Percentiles rank a stretch among this genome's conserved stretches.
Conservation (phyloP, 2,888 invertebrate species). For the Dicyrtoma fusca region DNA sequence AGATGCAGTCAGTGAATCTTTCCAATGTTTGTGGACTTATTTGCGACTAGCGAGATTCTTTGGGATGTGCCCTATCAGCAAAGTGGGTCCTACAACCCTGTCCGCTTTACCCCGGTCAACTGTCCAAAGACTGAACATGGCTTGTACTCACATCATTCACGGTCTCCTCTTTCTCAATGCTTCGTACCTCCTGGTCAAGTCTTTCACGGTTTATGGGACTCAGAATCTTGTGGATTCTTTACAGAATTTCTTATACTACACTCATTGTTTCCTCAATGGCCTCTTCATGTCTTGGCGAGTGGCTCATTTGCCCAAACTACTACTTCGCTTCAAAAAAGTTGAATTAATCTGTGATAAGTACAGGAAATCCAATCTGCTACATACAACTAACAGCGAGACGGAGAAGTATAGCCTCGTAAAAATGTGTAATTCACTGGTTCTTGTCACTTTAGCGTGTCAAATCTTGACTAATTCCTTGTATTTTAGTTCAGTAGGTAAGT, state of each 20-base stretch:
- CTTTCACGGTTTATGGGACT: background rate
- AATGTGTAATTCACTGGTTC: slow-evolving; percentile 35
- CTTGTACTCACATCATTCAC: slow-evolving; percentile 28
- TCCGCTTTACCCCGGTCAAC: background rate
- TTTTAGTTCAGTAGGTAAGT: slow-evolving; percentile 41
- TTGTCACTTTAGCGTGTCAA: slow-evolving; percentile 27
- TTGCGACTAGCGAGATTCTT: slow-evolving; percentile 30
- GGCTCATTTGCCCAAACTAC: slow-evolving; percentile 35
- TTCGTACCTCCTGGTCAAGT: background rate
- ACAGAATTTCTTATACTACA: slow-evolving; percentile 41
- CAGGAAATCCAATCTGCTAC: background rate
- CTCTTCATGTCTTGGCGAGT: slow-evolving; percentile 38
- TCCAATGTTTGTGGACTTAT: slow-evolving; percentile 37
- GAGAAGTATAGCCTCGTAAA: slow-evolving; percentile 38
- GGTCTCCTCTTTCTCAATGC: slow-evolving; percentile 24
- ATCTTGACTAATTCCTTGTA: slow-evolving; percentile 34
- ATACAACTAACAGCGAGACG: too few relatives aligned
- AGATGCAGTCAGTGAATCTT: background rate
- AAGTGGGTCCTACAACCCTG: slow-evolving; percentile 2
- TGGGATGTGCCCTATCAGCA: slow-evolving; percentile 39
- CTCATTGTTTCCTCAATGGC: slow-evolving; percentile 39
- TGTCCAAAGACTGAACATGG: slow-evolving; percentile 26
- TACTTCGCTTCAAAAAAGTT: slow-evolving; percentile 35
- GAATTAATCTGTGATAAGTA: slow-evolving; percentile 44
- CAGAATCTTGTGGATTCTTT: slow-evolving; percentile 26